A percentile compares a stretch with the other conserved stretches of the same genome.
phyloP scores from a whole-genome alignment of 1,140 invertebrate genomes.

The Nylanderia fulva region DNA sequence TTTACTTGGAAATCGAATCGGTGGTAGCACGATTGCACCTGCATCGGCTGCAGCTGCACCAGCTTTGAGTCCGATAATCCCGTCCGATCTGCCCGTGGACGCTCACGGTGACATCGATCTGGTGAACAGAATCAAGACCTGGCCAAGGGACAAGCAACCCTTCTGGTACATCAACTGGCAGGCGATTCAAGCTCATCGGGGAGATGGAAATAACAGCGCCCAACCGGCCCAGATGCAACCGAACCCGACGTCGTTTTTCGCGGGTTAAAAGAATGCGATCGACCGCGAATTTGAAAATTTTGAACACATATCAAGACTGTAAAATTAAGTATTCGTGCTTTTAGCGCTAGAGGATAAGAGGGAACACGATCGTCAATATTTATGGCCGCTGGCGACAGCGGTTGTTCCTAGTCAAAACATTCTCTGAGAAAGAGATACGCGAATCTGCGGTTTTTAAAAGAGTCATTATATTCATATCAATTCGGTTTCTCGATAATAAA shows the following conservation, averaged over 20 bases:
- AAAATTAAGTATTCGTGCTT: conserved; percentile 29
- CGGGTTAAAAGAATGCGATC: conserved; percentile 3
- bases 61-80: conserved; percentile 11
- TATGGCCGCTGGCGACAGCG: conserved; percentile 14
- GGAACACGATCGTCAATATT: background rate
- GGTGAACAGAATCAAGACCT: conserved; percentile 84
- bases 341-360: background rate
- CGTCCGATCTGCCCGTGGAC: conserved; percentile 83
- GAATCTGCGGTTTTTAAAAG: background rate
- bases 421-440: background rate
- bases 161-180: conserved; percentile 87
- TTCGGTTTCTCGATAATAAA: background rate
- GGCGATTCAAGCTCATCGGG: conserved; percentile 83
- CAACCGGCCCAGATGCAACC: conserved; percentile 9
- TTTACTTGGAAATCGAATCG: background rate
- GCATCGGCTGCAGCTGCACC: background rate
- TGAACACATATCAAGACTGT: conserved; percentile 40
- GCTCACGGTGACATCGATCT: conserved; percentile 84
- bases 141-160: conserved; percentile 86
- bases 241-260: conserved; percentile 20
- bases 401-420: conserved; percentile 48
- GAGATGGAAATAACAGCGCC: conserved; percentile 23
- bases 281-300: background rate
- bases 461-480: conserved; percentile 30
- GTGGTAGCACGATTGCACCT: background rate